Percentiles rank a stretch among this genome's conserved stretches.
Conservation (phyloP, 2,888 invertebrate species). For the Phaonia tiefii region DNA sequence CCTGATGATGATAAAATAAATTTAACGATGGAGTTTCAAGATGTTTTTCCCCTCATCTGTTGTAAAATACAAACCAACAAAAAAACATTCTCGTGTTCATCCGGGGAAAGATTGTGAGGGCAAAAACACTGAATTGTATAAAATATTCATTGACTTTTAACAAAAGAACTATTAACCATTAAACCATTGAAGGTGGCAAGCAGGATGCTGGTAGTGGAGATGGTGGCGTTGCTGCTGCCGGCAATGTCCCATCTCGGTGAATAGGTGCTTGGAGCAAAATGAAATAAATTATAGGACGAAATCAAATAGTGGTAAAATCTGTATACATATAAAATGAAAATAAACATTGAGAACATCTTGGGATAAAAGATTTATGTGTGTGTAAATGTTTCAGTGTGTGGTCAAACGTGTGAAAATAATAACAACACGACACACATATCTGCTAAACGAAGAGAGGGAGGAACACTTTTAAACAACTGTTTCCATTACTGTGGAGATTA, state of each 20-base stretch:
- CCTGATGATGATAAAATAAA: slow-evolving; percentile 40
- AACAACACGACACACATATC: slow-evolving; percentile 19
- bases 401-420: slow-evolving; percentile 45
- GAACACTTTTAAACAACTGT: slow-evolving; percentile 11
- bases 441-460: slow-evolving; percentile 34
- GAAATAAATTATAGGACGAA: slow-evolving; percentile 39
- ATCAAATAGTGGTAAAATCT: slow-evolving; percentile 21
- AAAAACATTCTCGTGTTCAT: background rate
- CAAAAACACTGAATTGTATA: slow-evolving; percentile 39
- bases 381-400: slow-evolving; percentile 15
- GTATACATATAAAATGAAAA: slow-evolving; percentile 40
- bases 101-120: background rate
- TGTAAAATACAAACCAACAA: slow-evolving; percentile 39
- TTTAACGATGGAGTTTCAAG: slow-evolving; percentile 51
- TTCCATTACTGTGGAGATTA: background rate
- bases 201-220: background rate
- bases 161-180: slow-evolving; percentile 69
- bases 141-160: slow-evolving; percentile 69
- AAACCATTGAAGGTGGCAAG: slow-evolving; percentile 47
- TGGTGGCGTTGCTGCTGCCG: slow-evolving; percentile 11
- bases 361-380: background rate
- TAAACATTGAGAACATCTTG: slow-evolving; percentile 51
- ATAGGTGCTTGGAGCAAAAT: slow-evolving; percentile 3
- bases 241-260: slow-evolving; percentile 4
- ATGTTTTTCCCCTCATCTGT: slow-evolving; percentile 11